Percentiles rank a stretch among this genome's conserved stretches.
phyloP scores from a whole-genome alignment of 2,888 invertebrate species.

The Acanthopleura granulata region DNA sequence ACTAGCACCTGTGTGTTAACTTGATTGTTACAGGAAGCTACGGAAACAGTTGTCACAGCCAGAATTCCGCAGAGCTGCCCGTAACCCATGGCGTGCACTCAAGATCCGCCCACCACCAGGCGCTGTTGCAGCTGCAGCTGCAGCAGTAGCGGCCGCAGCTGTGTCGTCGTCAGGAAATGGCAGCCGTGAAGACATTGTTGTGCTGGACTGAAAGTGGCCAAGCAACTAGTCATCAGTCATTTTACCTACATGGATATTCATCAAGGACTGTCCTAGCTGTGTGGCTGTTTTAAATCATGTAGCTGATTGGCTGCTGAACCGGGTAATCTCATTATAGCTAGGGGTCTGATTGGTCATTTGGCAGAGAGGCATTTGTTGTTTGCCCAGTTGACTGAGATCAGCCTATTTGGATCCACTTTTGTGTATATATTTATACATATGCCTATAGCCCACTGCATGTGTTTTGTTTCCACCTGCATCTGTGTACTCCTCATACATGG shows the following conservation, averaged over 20 bases:
- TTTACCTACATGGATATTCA: too few relatives aligned
- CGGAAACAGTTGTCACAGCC: constrained; percentile 84
- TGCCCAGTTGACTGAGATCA: too few relatives aligned
- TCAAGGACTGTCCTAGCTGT: background rate
- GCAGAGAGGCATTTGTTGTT: too few relatives aligned
- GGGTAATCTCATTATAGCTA: background rate
- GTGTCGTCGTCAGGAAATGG: constrained; percentile 18
- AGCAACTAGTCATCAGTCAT: too few relatives aligned
- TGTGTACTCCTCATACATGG: too few relatives aligned
- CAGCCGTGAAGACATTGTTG: constrained; percentile 49
- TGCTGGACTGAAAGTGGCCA: constrained; percentile 46
- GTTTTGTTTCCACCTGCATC: too few relatives aligned
- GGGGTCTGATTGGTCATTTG: too few relatives aligned
- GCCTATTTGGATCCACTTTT: too few relatives aligned
- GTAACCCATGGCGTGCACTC: constrained; percentile 80
- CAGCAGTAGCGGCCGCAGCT: constrained; percentile 7
- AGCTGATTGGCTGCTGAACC: constrained; percentile 10
- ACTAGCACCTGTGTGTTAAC: too few relatives aligned
- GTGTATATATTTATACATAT: too few relatives aligned
- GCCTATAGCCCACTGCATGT: too few relatives aligned
- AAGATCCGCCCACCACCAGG: constrained; percentile 43
- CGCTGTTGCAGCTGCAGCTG: constrained; percentile 21
- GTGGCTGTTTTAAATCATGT: background rate
- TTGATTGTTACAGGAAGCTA: constrained; percentile 77
- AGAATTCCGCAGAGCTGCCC: constrained; percentile 86